Base-by-base conservation (phyloP, 2,113 vertebrate genomes). In the Pao palembangensis region DNA sequence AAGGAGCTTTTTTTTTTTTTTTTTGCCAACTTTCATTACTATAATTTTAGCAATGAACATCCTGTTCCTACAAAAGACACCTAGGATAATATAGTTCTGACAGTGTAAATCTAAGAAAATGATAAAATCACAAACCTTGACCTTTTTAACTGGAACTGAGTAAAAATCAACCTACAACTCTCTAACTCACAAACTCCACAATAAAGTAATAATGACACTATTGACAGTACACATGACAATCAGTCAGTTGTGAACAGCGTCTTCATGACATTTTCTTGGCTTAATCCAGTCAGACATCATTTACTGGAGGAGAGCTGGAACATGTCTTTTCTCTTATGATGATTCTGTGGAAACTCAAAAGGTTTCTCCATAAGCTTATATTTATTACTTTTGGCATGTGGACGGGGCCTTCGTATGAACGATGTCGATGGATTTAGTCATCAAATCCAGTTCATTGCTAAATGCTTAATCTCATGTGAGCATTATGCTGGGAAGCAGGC, bases 201-300 rank as follows among this genome's bases (percentile, higher is more conserved):
- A 23, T 31, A 31, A 31, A 31, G 28, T 31, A 31, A 31, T 7
- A 31, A 31, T 31, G 28, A 31, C 21, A 23, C 21, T 23, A 23
- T 23, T 23, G 21, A 23, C 21, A 23, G 21, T 23, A 23, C 2
- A 23, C 2, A 23, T 23, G 21, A 23, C 21, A 43, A 11, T 15
- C 11, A 43, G 42, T 15, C 11, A 43, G 12, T 14, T 43, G 42
- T 43, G 4, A 8, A 10, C 53, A 58, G 43, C 48, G 60, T 31
- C 42, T 17, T 41, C 20, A 38, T 64, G 25, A 25, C 52, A 16
- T 15, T n/a, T 34, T n/a, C 18, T 51, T 28, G 57, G 2, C 31
- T 49, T 34, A 44, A 64, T 59, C 67, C 55, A 60, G 47, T 67
- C 55, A 71, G 56, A 64, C 52, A 43, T 47, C 28, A 62, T 13